These are phyloP conservation scores for Alectoris magna DNA, from an alignment of 2,797 vertebrate species.

Conservation along the genomic window DNA sequence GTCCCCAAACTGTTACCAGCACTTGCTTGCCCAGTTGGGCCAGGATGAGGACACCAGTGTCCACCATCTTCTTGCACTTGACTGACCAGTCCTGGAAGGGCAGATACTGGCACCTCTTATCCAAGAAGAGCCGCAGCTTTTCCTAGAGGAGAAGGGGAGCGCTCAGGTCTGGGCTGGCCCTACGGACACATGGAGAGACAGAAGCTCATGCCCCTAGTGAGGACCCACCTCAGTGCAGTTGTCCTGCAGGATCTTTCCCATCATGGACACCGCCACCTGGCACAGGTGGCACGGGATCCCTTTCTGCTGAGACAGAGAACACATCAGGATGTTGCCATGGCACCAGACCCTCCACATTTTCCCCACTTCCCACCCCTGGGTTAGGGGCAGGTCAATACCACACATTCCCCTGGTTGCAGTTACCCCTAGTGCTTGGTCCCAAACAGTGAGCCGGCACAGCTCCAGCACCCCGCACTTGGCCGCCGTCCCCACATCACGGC, in stretches of 20 bases:
- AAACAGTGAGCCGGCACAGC: slow-evolving; percentile 89
- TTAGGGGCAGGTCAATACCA: background rate
- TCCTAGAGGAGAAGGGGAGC: slow-evolving; percentile 72
- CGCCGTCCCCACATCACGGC: slow-evolving; percentile 87
- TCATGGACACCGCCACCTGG: slow-evolving; percentile 84
- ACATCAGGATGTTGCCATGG: accelerated
- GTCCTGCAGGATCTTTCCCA: slow-evolving; percentile 87
- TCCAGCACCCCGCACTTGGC: slow-evolving; percentile 86
- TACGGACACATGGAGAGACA: accelerated
- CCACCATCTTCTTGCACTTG: slow-evolving; percentile 90
- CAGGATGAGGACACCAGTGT: slow-evolving; percentile 87
- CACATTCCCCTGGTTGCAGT: background rate
- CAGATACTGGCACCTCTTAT: slow-evolving; percentile 90
- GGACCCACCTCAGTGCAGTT: slow-evolving; percentile 89
- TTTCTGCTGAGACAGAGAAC: slow-evolving; percentile 18
- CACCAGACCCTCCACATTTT: accelerated
- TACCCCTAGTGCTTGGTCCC: slow-evolving; percentile 89
- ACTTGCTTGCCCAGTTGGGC: slow-evolving; percentile 88
- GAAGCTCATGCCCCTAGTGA: accelerated
- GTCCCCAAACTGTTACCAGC: slow-evolving; percentile 80
- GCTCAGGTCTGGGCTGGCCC: background rate
- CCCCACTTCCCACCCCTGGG: background rate
- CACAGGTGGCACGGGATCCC: slow-evolving; percentile 89
- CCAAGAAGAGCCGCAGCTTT: slow-evolving; percentile 86
- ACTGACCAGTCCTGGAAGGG: slow-evolving; percentile 81